Percentiles rank a stretch among this genome's conserved stretches.
These are phyloP conservation scores for Drosophila erecta DNA, from an alignment of 1,140 invertebrate species.

Conservation along the genomic window DNA sequence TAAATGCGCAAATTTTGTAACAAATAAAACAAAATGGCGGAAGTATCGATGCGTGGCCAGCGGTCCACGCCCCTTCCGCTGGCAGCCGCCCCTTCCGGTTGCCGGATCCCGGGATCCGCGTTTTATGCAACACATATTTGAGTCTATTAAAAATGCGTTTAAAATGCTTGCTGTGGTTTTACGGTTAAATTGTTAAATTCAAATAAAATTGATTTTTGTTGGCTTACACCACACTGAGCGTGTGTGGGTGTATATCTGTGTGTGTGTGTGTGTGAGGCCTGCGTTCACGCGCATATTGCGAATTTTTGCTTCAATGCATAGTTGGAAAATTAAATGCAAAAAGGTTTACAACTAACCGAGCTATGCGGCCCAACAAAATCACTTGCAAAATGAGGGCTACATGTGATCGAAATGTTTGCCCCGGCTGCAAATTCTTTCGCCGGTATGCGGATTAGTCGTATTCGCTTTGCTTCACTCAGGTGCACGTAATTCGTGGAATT, in stretches of 20 bases:
- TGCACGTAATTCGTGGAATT: neutral
- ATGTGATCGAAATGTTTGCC: constrained; percentile 41
- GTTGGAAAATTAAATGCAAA: constrained; percentile 61
- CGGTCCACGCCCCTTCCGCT: constrained; percentile 3
- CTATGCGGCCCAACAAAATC: constrained; percentile 49
- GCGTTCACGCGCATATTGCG: constrained; percentile 44
- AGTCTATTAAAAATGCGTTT: constrained; percentile 85
- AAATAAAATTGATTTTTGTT: constrained; percentile 81
- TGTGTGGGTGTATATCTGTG: neutral
- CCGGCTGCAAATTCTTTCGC: constrained; percentile 14
- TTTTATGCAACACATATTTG: constrained; percentile 84
- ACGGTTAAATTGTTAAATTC: constrained; percentile 84
- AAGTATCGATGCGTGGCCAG: constrained; percentile 41
- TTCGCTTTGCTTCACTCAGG: neutral
- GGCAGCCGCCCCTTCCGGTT: neutral
- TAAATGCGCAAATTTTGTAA: constrained; percentile 79
- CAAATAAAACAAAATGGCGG: constrained; percentile 78
- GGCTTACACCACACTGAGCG: constrained; percentile 22
- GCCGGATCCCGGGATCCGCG: constrained; percentile 20
- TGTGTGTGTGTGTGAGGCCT: constrained; percentile 2
- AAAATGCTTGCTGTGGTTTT: constrained; percentile 84
- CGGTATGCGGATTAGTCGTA: constrained; percentile 33
- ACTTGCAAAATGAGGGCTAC: constrained; percentile 44
- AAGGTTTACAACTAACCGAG: constrained; percentile 51
- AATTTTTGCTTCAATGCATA: constrained; percentile 52